Conservation (phyloP, 2,888 invertebrate genomes). For the Ormyrus pomaceus region DNA sequence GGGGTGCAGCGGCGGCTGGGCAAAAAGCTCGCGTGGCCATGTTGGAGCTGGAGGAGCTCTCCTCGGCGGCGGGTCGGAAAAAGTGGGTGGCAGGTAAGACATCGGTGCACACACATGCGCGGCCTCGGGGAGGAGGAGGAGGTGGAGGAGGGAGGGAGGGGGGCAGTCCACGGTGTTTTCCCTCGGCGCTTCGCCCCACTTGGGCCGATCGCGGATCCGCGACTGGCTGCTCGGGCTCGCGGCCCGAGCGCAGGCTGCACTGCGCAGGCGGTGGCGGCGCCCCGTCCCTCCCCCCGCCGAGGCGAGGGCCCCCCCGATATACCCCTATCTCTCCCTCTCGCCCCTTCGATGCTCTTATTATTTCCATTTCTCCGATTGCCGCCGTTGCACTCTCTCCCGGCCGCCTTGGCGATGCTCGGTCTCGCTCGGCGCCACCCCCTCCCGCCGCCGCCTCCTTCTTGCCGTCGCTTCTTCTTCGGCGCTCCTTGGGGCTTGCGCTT, state of each 20-base stretch:
- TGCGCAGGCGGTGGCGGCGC: constrained; percentile 67
- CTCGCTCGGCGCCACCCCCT: neutral
- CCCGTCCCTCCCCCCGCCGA: neutral
- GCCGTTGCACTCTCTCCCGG: constrained; percentile 25
- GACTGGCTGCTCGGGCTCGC: constrained; percentile 1
- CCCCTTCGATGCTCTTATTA: constrained; percentile 69
- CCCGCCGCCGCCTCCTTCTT: constrained; percentile 17
- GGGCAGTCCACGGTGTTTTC: constrained; percentile 49
- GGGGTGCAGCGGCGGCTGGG: neutral
- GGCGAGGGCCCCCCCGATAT: constrained; percentile 1
- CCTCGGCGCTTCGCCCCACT: constrained; percentile 55
- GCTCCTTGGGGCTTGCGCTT: constrained; percentile 3
- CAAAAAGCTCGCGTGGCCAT: constrained; percentile 60
- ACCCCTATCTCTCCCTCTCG: constrained; percentile 50
- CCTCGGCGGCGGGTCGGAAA: neutral
- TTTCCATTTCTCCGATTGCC: constrained; percentile 74
- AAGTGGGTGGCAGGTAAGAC: constrained; percentile 17
- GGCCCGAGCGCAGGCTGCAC: constrained; percentile 70
- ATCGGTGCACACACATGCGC: neutral
- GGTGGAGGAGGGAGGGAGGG: neutral
- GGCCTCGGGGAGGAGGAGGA: neutral
- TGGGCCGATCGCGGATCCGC: constrained; percentile 39
- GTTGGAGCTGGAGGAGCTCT: constrained; percentile 59
- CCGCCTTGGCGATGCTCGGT: neutral
- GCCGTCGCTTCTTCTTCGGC: constrained; percentile 40